Evolutionary conservation across 2,113 vertebrate genomes (phyloP).

Genomic region (Turdus rufiventris): DNA sequence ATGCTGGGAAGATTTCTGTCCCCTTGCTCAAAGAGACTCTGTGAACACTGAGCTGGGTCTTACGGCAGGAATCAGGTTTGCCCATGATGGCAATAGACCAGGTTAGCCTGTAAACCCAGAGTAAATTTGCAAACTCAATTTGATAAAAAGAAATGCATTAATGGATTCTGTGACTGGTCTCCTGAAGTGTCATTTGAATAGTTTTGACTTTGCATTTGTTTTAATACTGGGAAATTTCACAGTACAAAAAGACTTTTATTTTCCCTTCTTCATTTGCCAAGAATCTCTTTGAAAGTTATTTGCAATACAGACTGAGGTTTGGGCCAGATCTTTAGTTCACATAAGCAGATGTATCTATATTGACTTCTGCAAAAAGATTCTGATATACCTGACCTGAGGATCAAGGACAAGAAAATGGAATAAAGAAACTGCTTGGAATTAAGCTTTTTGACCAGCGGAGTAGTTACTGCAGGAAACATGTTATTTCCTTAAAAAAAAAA

Average conservation of each 20-base stretch:
- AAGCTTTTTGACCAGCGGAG: neutral
- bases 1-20: neutral
- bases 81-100: neutral
- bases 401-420: neutral
- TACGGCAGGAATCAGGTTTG: neutral
- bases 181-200: constrained; percentile 43
- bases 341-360: neutral
- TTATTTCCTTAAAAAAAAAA: neutral
- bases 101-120: neutral
- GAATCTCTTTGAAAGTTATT: neutral
- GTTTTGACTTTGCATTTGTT: constrained; percentile 17
- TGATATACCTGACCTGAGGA: neutral
- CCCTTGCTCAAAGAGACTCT: neutral
- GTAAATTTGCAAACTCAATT: neutral
- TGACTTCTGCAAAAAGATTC: neutral
- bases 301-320: neutral
- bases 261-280: constrained; percentile 44
- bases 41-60: neutral
- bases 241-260: constrained; percentile 18
- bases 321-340: neutral
- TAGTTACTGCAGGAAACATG: neutral
- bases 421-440: neutral
- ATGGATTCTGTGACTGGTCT: neutral
- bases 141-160: constrained; percentile 1
- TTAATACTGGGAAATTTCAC: constrained; percentile 28